These are phyloP conservation scores for Sylvietta virens DNA, from an alignment of 2,113 vertebrate species.

Conservation along the genomic window DNA sequence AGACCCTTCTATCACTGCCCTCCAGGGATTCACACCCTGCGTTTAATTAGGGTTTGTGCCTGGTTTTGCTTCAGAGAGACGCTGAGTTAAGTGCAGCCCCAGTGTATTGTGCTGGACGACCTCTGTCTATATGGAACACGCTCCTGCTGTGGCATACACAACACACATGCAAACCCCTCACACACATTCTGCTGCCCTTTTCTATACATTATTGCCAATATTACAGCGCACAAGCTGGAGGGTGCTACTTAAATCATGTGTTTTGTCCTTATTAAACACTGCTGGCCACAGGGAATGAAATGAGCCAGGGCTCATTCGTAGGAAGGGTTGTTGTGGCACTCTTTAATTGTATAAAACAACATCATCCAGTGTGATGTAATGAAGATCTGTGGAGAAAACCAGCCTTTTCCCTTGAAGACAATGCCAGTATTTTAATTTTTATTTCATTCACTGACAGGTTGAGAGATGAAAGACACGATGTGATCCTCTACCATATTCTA, in stretches of 20 bases:
- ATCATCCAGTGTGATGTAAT: background rate
- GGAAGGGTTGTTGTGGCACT: background rate
- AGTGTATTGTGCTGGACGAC: background rate
- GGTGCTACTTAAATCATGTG: background rate
- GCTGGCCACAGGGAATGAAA: constrained; percentile 19
- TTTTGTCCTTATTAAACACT: constrained; percentile 48
- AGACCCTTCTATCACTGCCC: constrained; percentile 22
- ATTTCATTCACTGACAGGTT: background rate
- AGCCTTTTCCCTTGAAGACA: background rate
- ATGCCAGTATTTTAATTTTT: constrained; percentile 30
- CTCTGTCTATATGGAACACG: background rate
- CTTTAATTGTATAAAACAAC: constrained; percentile 18
- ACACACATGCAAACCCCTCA: background rate
- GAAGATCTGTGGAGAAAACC: constrained; percentile 5
- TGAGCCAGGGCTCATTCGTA: background rate
- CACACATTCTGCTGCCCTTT: background rate
- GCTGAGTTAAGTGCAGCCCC: constrained; percentile 1
- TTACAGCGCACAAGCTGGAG: background rate
- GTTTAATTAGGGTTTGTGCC: constrained; percentile 52
- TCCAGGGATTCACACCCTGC: constrained; percentile 28
- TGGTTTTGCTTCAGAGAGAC: constrained; percentile 29
- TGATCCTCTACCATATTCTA: background rate
- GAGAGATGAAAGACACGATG: background rate
- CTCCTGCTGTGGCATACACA: background rate
- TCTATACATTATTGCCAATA: constrained; percentile 1